phyloP scores from a whole-genome alignment of 2,888 invertebrate genomes.

The Leuctra nigra region DNA sequence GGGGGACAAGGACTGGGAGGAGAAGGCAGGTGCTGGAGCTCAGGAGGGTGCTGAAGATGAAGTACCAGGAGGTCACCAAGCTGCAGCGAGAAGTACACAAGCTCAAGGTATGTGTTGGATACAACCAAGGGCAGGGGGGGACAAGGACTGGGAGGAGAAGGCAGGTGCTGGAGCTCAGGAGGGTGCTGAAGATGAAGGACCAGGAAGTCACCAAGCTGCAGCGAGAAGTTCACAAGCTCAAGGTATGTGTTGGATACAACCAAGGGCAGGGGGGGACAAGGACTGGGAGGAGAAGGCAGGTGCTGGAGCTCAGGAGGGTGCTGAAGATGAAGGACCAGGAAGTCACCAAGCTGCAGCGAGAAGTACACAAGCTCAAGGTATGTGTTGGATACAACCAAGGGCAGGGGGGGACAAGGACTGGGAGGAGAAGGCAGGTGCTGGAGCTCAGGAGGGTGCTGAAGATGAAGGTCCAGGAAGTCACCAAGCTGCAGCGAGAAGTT shows the following conservation, averaged over 20 bases:
- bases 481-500: conserved; percentile 57
- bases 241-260: too few relatives aligned
- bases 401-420: too few relatives aligned
- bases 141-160: too few relatives aligned
- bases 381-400: too few relatives aligned
- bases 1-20: conserved; percentile 45
- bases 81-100: conserved; percentile 64
- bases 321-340: conserved; percentile 50
- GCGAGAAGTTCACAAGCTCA: conserved; percentile 63
- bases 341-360: conserved; percentile 54
- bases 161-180: conserved; percentile 49
- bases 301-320: conserved; percentile 48
- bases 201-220: conserved; percentile 53
- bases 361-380: conserved; percentile 65
- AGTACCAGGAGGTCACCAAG: conserved; percentile 52
- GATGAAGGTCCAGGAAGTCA: conserved; percentile 50
- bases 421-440: conserved; percentile 50
- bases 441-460: conserved; percentile 49
- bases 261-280: too few relatives aligned
- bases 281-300: too few relatives aligned
- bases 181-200: conserved; percentile 48
- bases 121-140: too few relatives aligned
- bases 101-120: conserved; percentile 56
- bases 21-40: conserved; percentile 48
- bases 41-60: conserved; percentile 46